phyloP scores from a whole-genome alignment of 2,888 invertebrate species.

The Ephialtes manifestator region DNA sequence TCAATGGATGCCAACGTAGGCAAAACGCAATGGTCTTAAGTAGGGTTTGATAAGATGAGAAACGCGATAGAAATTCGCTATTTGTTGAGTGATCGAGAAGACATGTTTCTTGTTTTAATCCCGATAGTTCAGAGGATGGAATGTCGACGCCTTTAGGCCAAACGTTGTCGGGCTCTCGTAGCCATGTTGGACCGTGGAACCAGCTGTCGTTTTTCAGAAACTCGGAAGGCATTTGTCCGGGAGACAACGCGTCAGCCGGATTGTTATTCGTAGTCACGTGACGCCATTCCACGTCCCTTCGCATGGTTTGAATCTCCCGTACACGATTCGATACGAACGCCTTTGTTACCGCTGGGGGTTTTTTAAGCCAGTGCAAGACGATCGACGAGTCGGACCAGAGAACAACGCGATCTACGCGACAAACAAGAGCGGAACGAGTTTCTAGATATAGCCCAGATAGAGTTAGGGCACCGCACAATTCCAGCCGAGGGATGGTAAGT shows the following conservation, averaged over 20 bases:
- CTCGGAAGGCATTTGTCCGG: slow-evolving; percentile 60
- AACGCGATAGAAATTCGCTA: background rate
- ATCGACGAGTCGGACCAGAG: slow-evolving; percentile 74
- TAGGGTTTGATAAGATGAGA: background rate
- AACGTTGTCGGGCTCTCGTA: slow-evolving; percentile 7
- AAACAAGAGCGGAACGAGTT: slow-evolving; percentile 25
- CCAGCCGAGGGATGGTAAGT: slow-evolving; percentile 72
- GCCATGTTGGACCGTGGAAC: slow-evolving; percentile 59
- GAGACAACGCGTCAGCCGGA: slow-evolving; percentile 66
- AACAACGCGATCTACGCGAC: slow-evolving; percentile 25
- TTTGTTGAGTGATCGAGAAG: background rate
- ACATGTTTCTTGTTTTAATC: too few relatives aligned
- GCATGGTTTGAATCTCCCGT: slow-evolving; percentile 37
- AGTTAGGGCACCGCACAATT: slow-evolving; percentile 73
- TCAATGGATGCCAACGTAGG: background rate
- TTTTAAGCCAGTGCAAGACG: slow-evolving; percentile 71
- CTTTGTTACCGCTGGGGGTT: slow-evolving; percentile 62
- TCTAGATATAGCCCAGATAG: slow-evolving; percentile 41
- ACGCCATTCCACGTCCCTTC: slow-evolving; percentile 52
- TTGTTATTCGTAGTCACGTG: slow-evolving; percentile 61
- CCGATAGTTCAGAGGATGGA: background rate
- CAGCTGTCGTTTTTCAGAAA: slow-evolving; percentile 38
- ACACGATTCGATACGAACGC: slow-evolving; percentile 73
- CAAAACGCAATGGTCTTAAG: too few relatives aligned
- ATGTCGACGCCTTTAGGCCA: slow-evolving; percentile 31